Conservation (phyloP, 1,140 invertebrate genomes). For the Drosophila sechellia region DNA sequence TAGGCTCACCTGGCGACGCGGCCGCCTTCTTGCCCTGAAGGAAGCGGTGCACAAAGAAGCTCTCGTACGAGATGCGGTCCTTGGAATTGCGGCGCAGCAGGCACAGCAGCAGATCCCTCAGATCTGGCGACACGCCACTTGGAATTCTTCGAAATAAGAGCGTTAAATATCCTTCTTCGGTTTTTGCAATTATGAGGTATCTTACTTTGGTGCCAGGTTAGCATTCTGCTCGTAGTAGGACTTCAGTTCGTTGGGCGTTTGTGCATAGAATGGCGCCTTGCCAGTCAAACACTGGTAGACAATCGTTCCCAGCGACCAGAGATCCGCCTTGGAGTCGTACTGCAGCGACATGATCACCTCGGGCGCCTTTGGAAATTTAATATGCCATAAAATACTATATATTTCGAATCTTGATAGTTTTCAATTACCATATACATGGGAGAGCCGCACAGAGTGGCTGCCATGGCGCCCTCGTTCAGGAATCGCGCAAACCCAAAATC, state of each 20-base stretch:
- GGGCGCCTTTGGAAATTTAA: conserved; percentile 89
- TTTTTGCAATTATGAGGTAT: not conserved
- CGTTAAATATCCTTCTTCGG: not conserved
- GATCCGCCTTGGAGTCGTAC: conserved; percentile 99
- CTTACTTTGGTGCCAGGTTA: conserved; percentile 97
- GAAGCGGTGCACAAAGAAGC: conserved; percentile 97
- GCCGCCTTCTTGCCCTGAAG: conserved; percentile 88
- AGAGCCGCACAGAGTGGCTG: conserved; percentile 99
- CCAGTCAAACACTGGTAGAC: conserved; percentile 99
- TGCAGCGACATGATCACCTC: conserved; percentile 99
- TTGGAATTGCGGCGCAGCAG: conserved; percentile 96
- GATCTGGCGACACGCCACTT: conserved; percentile 93
- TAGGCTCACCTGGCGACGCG: conserved; percentile 72
- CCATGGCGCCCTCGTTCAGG: conserved; percentile 99
- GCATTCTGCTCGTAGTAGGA: conserved; percentile 98
- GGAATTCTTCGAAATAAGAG: conserved; percentile 91
- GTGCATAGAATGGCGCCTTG: conserved; percentile 98
- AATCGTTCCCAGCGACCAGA: conserved; percentile 99
- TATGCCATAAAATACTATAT: not conserved
- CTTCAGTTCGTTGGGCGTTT: conserved; percentile 99
- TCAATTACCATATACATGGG: conserved; percentile 98
- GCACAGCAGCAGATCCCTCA: conserved; percentile 94
- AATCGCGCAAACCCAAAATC: conserved; percentile 99
- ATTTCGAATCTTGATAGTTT: not conserved
- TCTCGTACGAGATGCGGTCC: conserved; percentile 98